Percentiles rank a stretch among this genome's conserved stretches.
These are phyloP conservation scores for Cephalophus harveyi DNA, from an alignment of 2,113 vertebrate genomes.

Conservation along the genomic window DNA sequence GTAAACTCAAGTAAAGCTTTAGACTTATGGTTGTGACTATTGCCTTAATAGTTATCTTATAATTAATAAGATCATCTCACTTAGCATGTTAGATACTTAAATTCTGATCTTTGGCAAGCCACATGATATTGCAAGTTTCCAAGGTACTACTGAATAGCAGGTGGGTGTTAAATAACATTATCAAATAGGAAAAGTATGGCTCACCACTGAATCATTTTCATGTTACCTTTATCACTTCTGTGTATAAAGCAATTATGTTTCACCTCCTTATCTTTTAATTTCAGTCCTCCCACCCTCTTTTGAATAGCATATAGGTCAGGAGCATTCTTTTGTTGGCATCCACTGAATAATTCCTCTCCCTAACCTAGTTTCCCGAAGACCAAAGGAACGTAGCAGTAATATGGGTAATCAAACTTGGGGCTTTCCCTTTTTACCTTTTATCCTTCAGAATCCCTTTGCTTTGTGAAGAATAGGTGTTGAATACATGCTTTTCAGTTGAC, in stretches of 20 bases:
- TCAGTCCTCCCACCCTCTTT: background rate
- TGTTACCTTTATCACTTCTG: background rate
- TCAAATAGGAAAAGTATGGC: background rate
- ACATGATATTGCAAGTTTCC: background rate
- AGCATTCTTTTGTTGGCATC: background rate
- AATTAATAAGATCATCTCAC: background rate
- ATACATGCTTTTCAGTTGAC: background rate
- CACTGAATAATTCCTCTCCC: background rate
- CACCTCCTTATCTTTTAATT: background rate
- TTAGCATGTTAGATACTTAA: background rate
- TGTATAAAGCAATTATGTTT: background rate
- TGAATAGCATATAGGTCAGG: background rate
- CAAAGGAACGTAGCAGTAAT: background rate
- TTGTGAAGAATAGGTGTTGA: background rate
- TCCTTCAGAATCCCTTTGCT: background rate
- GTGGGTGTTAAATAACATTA: slow-evolving; percentile 20
- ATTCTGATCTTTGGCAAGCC: slow-evolving; percentile 2
- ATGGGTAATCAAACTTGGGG: background rate
- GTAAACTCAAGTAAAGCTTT: background rate
- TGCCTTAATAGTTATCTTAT: background rate
- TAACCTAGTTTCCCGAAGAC: background rate
- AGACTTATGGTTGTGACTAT: background rate
- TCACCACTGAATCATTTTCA: background rate
- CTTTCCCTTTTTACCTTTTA: background rate
- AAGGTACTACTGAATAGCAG: background rate